Evolutionary conservation across 2,797 vertebrate genomes (phyloP).

Genomic region (Stomatorhinus walkeri): DNA sequence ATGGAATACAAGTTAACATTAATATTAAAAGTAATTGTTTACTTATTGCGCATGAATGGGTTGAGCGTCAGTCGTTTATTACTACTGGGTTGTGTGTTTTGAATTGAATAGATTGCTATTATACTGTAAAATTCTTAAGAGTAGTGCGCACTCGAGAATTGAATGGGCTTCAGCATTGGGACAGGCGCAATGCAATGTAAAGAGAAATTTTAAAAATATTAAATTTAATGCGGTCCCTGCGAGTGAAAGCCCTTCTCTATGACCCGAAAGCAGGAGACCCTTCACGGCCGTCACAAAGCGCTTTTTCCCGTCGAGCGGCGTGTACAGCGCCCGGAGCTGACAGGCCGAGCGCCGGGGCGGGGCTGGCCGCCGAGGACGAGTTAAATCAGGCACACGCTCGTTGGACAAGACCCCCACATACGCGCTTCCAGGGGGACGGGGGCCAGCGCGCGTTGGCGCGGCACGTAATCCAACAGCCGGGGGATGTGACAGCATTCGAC

Average conservation of each 20-base stretch:
- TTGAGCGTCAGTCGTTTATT: background rate
- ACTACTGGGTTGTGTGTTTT: background rate
- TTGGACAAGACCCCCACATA: constrained; percentile 33
- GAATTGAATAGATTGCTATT: background rate
- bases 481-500: constrained; percentile 50
- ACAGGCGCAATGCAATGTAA: background rate
- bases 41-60: background rate
- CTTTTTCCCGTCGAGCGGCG: constrained; percentile 50
- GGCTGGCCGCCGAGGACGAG: constrained; percentile 55
- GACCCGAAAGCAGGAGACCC: background rate
- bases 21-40: background rate
- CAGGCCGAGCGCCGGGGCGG: constrained; percentile 43
- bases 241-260: background rate
- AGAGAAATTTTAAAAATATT: background rate
- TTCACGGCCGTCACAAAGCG: constrained; percentile 36
- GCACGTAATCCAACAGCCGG: constrained; percentile 56
- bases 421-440: constrained; percentile 48
- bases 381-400: constrained; percentile 55
- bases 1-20: background rate
- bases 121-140: background rate
- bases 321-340: constrained; percentile 45
- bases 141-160: background rate
- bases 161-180: background rate
- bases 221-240: background rate
- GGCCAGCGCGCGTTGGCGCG: constrained; percentile 55